Evolutionary conservation across 2,888 invertebrate genomes (phyloP).

Genomic region (Nineta flava): DNA sequence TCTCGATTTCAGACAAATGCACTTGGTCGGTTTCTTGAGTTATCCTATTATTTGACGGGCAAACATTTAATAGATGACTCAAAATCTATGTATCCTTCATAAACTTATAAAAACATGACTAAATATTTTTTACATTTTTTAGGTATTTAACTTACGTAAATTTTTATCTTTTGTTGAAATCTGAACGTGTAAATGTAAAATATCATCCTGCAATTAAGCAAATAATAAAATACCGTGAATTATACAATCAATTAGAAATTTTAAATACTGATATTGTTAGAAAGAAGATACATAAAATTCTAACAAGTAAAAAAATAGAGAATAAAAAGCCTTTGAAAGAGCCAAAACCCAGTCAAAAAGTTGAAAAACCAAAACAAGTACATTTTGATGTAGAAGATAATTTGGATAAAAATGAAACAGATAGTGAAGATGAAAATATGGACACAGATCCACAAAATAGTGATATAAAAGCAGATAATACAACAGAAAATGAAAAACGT

Average conservation of each 20-base stretch:
- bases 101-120: not conserved
- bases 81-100: constrained; percentile 1
- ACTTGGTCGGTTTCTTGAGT: no score
- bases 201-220: constrained; percentile 84
- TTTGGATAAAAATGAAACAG: constrained; percentile 14
- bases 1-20: no score
- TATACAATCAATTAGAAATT: constrained; percentile 56
- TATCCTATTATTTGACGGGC: no score
- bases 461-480: constrained; percentile 10
- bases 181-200: constrained; percentile 50
- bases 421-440: constrained; percentile 11
- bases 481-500: constrained; percentile 36
- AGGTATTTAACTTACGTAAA: constrained; percentile 78
- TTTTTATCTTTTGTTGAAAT: constrained; percentile 73
- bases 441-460: constrained; percentile 14
- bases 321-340: constrained; percentile 4
- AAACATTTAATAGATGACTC: not conserved
- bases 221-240: constrained; percentile 62
- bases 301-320: constrained; percentile 18
- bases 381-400: constrained; percentile 27
- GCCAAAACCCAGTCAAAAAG: constrained; percentile 28
- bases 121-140: constrained; percentile 23
- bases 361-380: constrained; percentile 28
- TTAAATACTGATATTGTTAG: constrained; percentile 50
- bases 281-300: constrained; percentile 47